Conservation (phyloP, 2,797 vertebrate species). For the Emydoidea blandingii region DNA sequence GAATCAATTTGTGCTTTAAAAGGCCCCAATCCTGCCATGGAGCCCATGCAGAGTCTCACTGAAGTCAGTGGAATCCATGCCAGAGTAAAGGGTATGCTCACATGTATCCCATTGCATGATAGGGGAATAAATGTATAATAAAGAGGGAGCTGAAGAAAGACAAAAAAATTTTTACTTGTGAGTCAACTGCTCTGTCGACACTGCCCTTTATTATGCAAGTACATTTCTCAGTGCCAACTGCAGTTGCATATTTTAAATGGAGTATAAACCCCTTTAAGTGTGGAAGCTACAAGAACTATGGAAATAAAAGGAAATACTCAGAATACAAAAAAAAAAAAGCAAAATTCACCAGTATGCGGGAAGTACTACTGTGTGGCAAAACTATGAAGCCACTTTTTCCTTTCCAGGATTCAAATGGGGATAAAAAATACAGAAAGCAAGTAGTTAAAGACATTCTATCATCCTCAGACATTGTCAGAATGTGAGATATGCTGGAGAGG, state of each 20-base stretch:
- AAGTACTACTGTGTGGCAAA: neutral
- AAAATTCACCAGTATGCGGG: neutral
- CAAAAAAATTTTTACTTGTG: neutral
- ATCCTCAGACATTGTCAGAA: neutral
- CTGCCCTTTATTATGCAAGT: accelerated
- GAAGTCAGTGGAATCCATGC: neutral
- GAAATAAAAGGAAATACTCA: neutral
- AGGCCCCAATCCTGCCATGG: neutral
- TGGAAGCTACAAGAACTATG: accelerated
- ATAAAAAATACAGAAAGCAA: neutral
- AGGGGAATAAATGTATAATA: neutral
- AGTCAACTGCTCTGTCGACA: accelerated
- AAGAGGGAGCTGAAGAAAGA: neutral
- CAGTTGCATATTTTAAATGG: neutral
- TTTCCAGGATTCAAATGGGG: neutral
- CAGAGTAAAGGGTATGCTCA: neutral
- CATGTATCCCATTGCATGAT: neutral
- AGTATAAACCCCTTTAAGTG: neutral
- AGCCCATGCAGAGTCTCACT: neutral
- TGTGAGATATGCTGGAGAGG: neutral
- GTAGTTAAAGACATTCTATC: neutral
- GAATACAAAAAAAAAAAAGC: neutral
- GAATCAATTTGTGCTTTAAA: neutral
- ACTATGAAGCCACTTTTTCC: neutral
- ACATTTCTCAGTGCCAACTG: neutral